These are phyloP conservation scores for Heteromurus nitidus DNA, from an alignment of 2,888 invertebrate species.

Conservation along the genomic window DNA sequence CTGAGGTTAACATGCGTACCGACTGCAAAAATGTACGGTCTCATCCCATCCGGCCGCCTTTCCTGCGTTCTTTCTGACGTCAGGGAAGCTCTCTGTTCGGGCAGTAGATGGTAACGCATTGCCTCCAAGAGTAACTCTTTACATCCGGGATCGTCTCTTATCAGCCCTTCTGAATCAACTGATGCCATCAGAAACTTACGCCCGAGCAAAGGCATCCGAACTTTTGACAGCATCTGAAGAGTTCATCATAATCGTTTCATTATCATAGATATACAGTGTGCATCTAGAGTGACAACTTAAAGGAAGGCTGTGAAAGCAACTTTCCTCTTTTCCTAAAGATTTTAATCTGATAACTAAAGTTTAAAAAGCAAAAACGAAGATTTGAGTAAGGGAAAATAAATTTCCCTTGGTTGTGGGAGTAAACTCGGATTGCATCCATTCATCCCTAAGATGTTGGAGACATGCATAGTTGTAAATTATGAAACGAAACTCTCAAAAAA, in stretches of 20 bases:
- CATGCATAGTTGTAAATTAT: background rate
- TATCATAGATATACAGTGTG: slow-evolving; percentile 29
- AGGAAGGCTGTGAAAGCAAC: background rate
- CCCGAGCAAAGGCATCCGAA: slow-evolving; percentile 80
- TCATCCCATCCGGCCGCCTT: slow-evolving; percentile 81
- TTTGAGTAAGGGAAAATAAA: too few species aligned
- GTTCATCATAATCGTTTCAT: slow-evolving; percentile 49
- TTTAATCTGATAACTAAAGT: too few species aligned
- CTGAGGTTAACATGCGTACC: slow-evolving; percentile 73
- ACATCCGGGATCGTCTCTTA: slow-evolving; percentile 81
- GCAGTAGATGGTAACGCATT: slow-evolving; percentile 83
- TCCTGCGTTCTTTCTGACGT: slow-evolving; percentile 81
- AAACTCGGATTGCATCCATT: too few species aligned
- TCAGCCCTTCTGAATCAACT: slow-evolving; percentile 81
- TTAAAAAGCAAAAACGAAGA: too few species aligned
- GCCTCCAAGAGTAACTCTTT: slow-evolving; percentile 82
- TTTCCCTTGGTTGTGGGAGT: too few species aligned
- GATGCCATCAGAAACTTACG: slow-evolving; percentile 82
- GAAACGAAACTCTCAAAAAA: background rate
- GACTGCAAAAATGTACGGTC: slow-evolving; percentile 82
- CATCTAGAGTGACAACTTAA: background rate
- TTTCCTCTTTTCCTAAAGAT: too few species aligned
- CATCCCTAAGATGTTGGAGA: too few species aligned
- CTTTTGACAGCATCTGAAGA: slow-evolving; percentile 80
- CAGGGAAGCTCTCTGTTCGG: slow-evolving; percentile 81